A percentile compares a stretch with the other conserved stretches of the same genome.
Conservation (phyloP, 2,888 invertebrate genomes). For the Oxyscelio sp. region DNA sequence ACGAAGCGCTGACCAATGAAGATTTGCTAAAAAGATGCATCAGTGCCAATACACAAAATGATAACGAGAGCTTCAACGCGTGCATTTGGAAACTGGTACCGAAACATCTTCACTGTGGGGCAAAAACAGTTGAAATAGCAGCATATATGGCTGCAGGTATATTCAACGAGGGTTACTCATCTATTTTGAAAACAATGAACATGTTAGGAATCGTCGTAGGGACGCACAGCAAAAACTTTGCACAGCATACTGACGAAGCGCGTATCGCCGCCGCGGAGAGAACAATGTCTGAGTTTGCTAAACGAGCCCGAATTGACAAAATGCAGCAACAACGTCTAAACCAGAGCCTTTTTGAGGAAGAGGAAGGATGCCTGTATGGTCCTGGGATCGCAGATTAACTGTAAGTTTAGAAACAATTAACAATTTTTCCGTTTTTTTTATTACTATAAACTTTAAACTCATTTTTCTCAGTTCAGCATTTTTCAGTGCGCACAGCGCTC, state of each 20-base stretch:
- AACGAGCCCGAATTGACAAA: constrained; percentile 6
- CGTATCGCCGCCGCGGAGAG: constrained; percentile 3
- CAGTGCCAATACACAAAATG: constrained; percentile 16
- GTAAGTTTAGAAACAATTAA: constrained; percentile 12
- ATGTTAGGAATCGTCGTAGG: constrained; percentile 12
- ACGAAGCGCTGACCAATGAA: constrained; percentile 6
- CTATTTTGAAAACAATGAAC: constrained; percentile 14
- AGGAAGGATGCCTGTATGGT: constrained; percentile 21
- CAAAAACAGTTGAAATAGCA: constrained; percentile 14
- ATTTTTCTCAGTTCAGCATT: constrained; percentile 21
- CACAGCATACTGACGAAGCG: background rate
- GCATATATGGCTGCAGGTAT: constrained; percentile 18
- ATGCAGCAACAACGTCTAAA: background rate
- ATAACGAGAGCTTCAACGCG: constrained; percentile 32
- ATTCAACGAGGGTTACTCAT: constrained; percentile 21
- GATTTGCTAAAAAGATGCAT: constrained; percentile 11
- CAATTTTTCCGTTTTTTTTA: background rate
- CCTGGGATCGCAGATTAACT: constrained; percentile 17
- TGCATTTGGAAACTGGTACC: constrained; percentile 15
- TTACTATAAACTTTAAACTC: constrained; percentile 17
- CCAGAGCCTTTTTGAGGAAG: constrained; percentile 7
- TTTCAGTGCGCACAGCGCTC: background rate
- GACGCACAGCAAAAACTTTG: background rate
- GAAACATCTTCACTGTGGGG: constrained; percentile 34
- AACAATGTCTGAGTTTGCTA: background rate